Base-by-base conservation (phyloP, 2,888 invertebrate genomes). In the Charanyca ferruginea region DNA sequence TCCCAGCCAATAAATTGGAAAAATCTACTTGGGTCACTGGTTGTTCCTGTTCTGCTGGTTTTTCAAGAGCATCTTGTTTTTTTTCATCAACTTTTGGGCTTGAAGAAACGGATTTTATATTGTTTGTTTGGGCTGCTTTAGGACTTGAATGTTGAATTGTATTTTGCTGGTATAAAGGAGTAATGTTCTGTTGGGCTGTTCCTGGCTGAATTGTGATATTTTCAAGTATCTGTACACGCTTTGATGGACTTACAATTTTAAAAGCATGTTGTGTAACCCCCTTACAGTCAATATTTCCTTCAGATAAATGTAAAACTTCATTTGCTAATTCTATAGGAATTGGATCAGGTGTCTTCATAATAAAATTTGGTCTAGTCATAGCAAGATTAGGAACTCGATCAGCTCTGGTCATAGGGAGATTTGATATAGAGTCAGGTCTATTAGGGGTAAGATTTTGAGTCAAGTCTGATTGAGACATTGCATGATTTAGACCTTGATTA, bases 211-310 rank as follows among this genome's bases (percentile, higher is more conserved):
- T 90, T 38, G 89, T 92, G 41, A 94, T 84, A 32, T 93, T 90
- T 88, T 94, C 94, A 59, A 94, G 77, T 48, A 94, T 80, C 64
- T 91, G 89, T 38, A 94, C 91, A 73, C 86, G 89, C 77, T 94
- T 94, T 25, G 88, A 80, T 53, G 93, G 89, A 77, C 79, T 90
- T 69, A 90, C 82, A 41, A 73, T 68, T 76, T 87, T 89, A 48
- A 75, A 57, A 28, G 54, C 61, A 49, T 80, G 81, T 66, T 85
- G 79, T 63, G 65, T 62, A 48, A 59, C 62, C 25, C 61, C 63
- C 28, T 22, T 53, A 65, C 66, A 58, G 48, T 66, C 64, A 45
- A 20, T 42, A 70, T 62, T 54, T 66, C 77, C 83, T 65, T 80
- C 73, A 16, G 87, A 77, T 45, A 88, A 70, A 32, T 66, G 67